These are phyloP conservation scores for Blennius ocellaris DNA, from an alignment of 2,113 vertebrate species.

Conservation along the genomic window DNA sequence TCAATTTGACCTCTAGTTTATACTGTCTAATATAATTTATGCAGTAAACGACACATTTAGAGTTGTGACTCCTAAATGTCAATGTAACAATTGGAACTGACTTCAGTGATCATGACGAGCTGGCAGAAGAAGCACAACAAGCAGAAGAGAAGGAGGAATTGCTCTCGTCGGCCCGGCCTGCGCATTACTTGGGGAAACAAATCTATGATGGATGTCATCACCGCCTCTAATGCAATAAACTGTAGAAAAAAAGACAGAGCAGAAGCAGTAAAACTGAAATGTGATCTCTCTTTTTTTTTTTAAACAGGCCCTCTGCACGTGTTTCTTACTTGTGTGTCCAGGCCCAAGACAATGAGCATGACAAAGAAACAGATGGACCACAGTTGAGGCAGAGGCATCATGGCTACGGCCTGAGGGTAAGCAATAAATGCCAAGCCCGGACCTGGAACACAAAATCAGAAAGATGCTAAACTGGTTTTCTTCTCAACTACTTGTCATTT, in stretches of 20 bases:
- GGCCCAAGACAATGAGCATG: constrained; percentile 82
- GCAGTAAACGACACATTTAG: too few species aligned
- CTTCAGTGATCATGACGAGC: constrained; percentile 82
- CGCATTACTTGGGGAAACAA: constrained; percentile 77
- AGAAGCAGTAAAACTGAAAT: not conserved
- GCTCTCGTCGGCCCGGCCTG: constrained; percentile 64
- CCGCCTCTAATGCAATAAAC: constrained; percentile 81
- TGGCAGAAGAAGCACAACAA: constrained; percentile 76
- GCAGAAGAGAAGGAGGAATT: constrained; percentile 78
- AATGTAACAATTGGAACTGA: constrained; percentile 15
- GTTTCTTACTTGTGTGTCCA: constrained; percentile 79
- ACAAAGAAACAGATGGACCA: constrained; percentile 83
- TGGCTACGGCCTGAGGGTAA: constrained; percentile 82
- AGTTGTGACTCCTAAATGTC: not conserved
- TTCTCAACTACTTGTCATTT: too few species aligned
- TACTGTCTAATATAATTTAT: too few species aligned
- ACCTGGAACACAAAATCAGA: constrained; percentile 62
- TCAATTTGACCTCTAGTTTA: too few species aligned
- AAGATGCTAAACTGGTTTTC: too few species aligned
- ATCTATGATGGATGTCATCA: constrained; percentile 77
- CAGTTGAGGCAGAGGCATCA: constrained; percentile 84
- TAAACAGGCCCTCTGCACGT: not conserved
- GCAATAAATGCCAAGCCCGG: constrained; percentile 84
- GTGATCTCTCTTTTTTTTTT: too few species aligned
- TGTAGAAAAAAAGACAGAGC: constrained; percentile 21